Percentiles rank a stretch among this genome's conserved stretches.
Conservation (phyloP, 2,888 invertebrate genomes). For the Leucoma salicis region DNA sequence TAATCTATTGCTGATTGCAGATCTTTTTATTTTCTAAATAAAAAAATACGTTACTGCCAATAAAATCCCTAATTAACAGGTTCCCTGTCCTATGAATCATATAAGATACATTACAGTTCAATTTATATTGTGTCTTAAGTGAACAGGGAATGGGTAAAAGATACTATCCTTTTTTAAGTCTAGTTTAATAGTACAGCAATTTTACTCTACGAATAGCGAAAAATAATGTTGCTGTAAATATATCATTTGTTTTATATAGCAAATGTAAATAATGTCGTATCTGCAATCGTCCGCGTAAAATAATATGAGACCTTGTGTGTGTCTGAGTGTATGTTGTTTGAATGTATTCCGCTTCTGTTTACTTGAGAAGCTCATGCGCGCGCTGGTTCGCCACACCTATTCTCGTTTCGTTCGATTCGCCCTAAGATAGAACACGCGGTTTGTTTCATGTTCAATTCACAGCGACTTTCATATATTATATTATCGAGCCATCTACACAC, state of each 20-base stretch:
- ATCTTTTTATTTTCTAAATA: constrained; percentile 10
- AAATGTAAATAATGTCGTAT: constrained; percentile 15
- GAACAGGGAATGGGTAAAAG: no score
- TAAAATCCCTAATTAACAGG: no score
- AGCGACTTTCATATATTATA: constrained; percentile 46
- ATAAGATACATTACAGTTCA: no score
- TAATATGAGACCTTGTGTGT: constrained; percentile 69
- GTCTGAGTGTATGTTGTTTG: constrained; percentile 37
- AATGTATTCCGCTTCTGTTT: constrained; percentile 76
- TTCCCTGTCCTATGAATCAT: no score
- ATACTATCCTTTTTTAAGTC: no score
- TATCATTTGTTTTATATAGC: no score
- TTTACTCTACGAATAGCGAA: no score
- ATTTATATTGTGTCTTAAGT: no score
- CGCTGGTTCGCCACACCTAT: constrained; percentile 98
- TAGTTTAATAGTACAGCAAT: no score
- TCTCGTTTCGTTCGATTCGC: constrained; percentile 96
- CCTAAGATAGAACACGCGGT: constrained; percentile 76
- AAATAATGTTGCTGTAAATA: no score
- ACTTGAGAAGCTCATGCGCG: constrained; percentile 97
- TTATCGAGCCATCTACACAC: constrained; percentile 10
- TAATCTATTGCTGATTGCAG: constrained; percentile 38
- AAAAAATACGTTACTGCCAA: not conserved
- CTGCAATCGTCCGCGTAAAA: constrained; percentile 37
- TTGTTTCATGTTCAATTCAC: constrained; percentile 49